A percentile compares a stretch with the other conserved stretches of the same genome.
phyloP scores from a whole-genome alignment of 2,888 invertebrate species.

The Bombylius major region DNA sequence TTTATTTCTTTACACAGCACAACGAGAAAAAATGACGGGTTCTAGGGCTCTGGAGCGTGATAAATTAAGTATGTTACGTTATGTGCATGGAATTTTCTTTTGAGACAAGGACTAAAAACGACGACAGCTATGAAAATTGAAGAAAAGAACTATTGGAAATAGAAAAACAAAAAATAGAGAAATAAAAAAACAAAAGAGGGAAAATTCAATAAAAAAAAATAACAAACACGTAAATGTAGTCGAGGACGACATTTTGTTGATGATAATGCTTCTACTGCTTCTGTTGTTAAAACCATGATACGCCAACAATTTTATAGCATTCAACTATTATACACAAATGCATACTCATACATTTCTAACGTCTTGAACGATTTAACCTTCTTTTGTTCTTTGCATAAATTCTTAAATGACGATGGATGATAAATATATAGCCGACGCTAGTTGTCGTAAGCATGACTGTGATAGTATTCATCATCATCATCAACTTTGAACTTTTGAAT shows the following conservation, averaged over 20 bases:
- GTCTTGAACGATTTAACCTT: constrained; percentile 5
- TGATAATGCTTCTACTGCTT: too few species aligned
- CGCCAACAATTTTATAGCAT: too few species aligned
- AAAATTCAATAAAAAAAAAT: not conserved
- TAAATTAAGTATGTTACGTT: constrained; percentile 15
- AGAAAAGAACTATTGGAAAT: not conserved
- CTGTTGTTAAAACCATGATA: too few species aligned
- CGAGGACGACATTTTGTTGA: too few species aligned
- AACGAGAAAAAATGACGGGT: constrained; percentile 11
- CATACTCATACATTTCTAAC: not conserved
- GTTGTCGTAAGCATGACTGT: not conserved
- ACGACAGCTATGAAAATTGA: not conserved
- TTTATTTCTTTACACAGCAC: too few species aligned
- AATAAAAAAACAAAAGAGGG: not conserved
- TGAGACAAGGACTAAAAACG: not conserved
- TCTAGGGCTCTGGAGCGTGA: constrained; percentile 14
- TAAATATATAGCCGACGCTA: not conserved
- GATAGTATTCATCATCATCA: not conserved
- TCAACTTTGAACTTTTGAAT: not conserved
- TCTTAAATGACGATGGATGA: not conserved
- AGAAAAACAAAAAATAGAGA: not conserved
- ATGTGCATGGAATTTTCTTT: constrained; percentile 13
- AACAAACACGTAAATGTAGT: not conserved
- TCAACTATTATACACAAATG: too few species aligned
- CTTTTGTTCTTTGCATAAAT: not conserved